These are phyloP conservation scores for Oncopeltus fasciatus DNA, from an alignment of 1,140 invertebrate genomes.

Conservation along the genomic window DNA sequence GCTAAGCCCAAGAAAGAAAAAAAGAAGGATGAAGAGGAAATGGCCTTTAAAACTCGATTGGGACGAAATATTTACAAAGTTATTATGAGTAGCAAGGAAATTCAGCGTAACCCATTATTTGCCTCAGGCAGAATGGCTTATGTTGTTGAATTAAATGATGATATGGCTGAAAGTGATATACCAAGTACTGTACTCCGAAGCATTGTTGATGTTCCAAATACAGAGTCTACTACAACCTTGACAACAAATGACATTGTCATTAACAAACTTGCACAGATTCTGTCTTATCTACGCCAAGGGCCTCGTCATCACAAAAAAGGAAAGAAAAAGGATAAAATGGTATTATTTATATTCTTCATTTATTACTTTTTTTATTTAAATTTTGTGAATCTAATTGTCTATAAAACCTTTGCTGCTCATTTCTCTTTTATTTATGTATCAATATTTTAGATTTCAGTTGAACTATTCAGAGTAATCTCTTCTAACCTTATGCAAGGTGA, in stretches of 20 bases:
- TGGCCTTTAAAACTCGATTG: slow-evolving; percentile 64
- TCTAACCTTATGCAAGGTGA: no score
- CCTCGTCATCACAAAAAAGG: slow-evolving; percentile 59
- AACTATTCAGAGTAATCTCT: no score
- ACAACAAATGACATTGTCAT: slow-evolving; percentile 93
- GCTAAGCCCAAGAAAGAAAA: slow-evolving; percentile 38
- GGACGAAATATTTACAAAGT: slow-evolving; percentile 57
- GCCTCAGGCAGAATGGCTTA: slow-evolving; percentile 94
- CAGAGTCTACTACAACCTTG: slow-evolving; percentile 60
- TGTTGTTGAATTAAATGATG: slow-evolving; percentile 87
- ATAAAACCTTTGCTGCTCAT: no score
- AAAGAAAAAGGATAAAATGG: slow-evolving; percentile 48
- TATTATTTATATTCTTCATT: background rate
- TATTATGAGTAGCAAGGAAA: slow-evolving; percentile 41
- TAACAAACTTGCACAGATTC: slow-evolving; percentile 92
- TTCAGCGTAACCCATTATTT: slow-evolving; percentile 87
- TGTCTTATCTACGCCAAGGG: slow-evolving; percentile 81
- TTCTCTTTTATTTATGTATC: no score
- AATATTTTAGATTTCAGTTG: no score
- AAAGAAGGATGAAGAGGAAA: slow-evolving; percentile 47
- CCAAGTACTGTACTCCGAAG: slow-evolving; percentile 90
- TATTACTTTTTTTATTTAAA: no score
- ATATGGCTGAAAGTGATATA: slow-evolving; percentile 79
- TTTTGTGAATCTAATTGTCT: no score
- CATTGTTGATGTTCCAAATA: slow-evolving; percentile 80